Base-by-base conservation (phyloP, 2,888 invertebrate species). In the Temnothorax ravouxi region DNA sequence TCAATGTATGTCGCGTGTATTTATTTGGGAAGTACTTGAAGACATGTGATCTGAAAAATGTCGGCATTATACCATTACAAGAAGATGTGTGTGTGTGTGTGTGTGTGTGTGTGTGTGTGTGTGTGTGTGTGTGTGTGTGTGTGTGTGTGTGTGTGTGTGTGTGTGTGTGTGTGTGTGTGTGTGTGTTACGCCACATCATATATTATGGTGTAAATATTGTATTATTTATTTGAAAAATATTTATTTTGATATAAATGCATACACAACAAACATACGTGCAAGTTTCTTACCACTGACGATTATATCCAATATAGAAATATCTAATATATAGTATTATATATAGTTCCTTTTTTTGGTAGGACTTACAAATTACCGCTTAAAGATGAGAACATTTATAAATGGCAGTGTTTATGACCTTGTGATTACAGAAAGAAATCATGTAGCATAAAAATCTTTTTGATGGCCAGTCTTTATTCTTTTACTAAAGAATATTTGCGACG, bases 201-300 rank as follows among this genome's bases (percentile, higher is more conserved):
- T 54, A 54, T 71, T 44, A 29, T 9, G 25, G 21, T 25, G 15
- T 25, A 29, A 29, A 29, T 29, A 75, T 56, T 79, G 21, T 77
- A 84, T 84, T 85, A 83, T 86, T 89, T 86, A 85, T 87, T 87
- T 69, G 56, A 76, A 71, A 85, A 84, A 66, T 85, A 84, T 89
- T 89, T 88, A 89, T 88, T 90, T 86, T 86, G 67, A 81, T 86
- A 84, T 82, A 85, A 82, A 64, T 82, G 66, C 50, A 50, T 87
- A 72, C 29, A 87, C 79, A 75, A 82, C 34, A 59, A 66, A 77
- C 13, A 50, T 44, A n/a, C 50, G 69, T 79, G 71, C 71, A 74
- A 74, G 59, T 83, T 85, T 88, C 71, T 77, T 29, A 67, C 9
- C 11, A 47, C 6, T 47, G 9, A 29, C 15, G 8, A 71, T 47